A percentile compares a stretch with the other conserved stretches of the same genome.
Evolutionary conservation across 2,888 invertebrate genomes (phyloP).

Genomic region (Fabriciana adippe): DNA sequence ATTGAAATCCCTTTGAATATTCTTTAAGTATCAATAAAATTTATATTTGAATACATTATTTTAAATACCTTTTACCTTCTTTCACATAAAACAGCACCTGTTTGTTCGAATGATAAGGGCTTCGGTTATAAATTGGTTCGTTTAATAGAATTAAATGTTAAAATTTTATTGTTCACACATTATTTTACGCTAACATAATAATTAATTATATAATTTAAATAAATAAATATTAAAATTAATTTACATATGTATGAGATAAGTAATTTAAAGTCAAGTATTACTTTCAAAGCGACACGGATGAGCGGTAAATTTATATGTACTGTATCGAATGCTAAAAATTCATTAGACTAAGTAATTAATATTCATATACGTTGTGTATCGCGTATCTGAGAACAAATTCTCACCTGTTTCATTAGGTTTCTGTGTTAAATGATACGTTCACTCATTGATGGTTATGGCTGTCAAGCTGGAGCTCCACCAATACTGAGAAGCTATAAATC

Average conservation of each 20-base stretch:
- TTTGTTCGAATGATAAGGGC: background rate
- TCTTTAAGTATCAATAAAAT: slow-evolving; percentile 15
- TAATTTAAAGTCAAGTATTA: background rate
- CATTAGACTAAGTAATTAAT: slow-evolving; percentile 14
- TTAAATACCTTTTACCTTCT: slow-evolving; percentile 17
- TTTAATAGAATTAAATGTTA: slow-evolving; percentile 1
- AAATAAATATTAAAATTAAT: slow-evolving; percentile 14
- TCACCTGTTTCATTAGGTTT: slow-evolving; percentile 35
- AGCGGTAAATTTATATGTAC: background rate
- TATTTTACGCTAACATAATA: slow-evolving; percentile 14
- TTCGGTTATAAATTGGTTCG: background rate
- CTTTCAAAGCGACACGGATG: background rate
- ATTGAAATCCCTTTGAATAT: slow-evolving; percentile 11
- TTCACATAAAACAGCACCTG: background rate
- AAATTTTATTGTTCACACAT: slow-evolving; percentile 2
- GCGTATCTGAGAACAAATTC: slow-evolving; percentile 27
- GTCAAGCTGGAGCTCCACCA: too few species aligned
- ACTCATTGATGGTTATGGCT: background rate
- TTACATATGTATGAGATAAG: slow-evolving; percentile 5
- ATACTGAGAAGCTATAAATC: background rate
- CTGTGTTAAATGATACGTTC: slow-evolving; percentile 25
- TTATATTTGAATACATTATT: slow-evolving; percentile 19
- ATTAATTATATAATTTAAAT: slow-evolving; percentile 18
- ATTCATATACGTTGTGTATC: slow-evolving; percentile 26
- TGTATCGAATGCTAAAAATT: slow-evolving; percentile 9